Evolutionary conservation across 2,113 vertebrate species (phyloP).

Genomic region (Scortum barcoo): DNA sequence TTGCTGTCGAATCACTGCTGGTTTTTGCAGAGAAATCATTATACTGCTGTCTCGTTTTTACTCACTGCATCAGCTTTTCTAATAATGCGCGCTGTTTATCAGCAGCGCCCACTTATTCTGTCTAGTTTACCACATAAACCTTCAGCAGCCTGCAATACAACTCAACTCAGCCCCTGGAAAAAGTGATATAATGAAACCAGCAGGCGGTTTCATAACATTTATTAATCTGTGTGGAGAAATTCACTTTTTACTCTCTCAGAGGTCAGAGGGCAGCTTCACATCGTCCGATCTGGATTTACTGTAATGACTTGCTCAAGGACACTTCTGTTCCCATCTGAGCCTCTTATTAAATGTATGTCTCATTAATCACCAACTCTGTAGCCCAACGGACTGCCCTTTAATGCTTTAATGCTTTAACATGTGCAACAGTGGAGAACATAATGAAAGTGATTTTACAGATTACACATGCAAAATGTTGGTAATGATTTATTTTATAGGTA

Average conservation of each 20-base stretch:
- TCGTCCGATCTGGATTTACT: slow-evolving; percentile 26
- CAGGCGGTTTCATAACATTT: slow-evolving; percentile 8
- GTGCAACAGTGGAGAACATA: not conserved
- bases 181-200: slow-evolving; percentile 12
- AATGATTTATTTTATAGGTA: not conserved
- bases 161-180: not conserved
- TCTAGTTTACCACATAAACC: not conserved
- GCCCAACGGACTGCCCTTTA: not conserved
- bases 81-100: slow-evolving; percentile 2
- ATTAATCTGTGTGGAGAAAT: slow-evolving; percentile 22
- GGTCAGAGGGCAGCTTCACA: slow-evolving; percentile 30
- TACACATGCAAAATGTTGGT: not conserved
- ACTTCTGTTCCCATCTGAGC: slow-evolving; percentile 4
- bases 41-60: not conserved
- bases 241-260: slow-evolving; percentile 12
- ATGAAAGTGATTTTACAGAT: not conserved
- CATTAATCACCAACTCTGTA: not conserved
- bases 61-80: slow-evolving; percentile 3
- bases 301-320: slow-evolving; percentile 25
- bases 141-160: slow-evolving; percentile 3
- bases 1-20: not conserved
- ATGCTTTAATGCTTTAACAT: slow-evolving; percentile 5
- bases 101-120: slow-evolving; percentile 7
- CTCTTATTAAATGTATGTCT: slow-evolving; percentile 1
- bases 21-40: not conserved